Conservation (phyloP, 2,113 vertebrate genomes). For the Dromas ardeola region DNA sequence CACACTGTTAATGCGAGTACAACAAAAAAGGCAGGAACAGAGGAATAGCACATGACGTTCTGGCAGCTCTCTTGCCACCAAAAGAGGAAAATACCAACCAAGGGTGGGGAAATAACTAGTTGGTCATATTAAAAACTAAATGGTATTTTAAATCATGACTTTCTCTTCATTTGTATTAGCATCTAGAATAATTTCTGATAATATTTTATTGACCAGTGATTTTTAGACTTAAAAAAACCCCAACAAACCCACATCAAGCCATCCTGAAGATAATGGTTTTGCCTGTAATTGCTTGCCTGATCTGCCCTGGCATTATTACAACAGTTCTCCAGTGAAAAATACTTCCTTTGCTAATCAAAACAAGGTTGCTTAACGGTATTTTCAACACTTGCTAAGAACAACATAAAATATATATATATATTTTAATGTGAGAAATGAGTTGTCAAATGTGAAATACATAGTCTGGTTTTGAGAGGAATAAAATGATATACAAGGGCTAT, state of each 20-base stretch:
- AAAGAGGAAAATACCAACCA: background rate
- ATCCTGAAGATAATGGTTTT: background rate
- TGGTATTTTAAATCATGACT: background rate
- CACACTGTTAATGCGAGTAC: background rate
- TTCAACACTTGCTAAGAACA: background rate
- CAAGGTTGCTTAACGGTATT: background rate
- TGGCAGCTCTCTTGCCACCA: background rate
- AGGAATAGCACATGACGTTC: accelerated
- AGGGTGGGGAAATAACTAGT: background rate
- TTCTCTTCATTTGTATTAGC: background rate
- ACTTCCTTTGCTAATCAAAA: background rate
- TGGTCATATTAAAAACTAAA: too few relatives aligned
- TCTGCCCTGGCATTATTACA: background rate
- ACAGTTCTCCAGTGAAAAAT: background rate
- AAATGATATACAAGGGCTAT: background rate
- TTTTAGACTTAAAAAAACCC: background rate
- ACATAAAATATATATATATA: background rate
- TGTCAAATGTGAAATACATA: background rate
- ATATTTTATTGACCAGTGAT: background rate
- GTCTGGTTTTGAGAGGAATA: background rate
- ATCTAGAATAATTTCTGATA: background rate
- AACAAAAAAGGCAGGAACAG: background rate
- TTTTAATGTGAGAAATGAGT: background rate
- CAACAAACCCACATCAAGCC: background rate
- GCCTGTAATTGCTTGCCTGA: background rate